Percentiles rank a stretch among this genome's conserved stretches.
phyloP scores from a whole-genome alignment of 2,113 vertebrate genomes.

The Nothocercus julius region DNA sequence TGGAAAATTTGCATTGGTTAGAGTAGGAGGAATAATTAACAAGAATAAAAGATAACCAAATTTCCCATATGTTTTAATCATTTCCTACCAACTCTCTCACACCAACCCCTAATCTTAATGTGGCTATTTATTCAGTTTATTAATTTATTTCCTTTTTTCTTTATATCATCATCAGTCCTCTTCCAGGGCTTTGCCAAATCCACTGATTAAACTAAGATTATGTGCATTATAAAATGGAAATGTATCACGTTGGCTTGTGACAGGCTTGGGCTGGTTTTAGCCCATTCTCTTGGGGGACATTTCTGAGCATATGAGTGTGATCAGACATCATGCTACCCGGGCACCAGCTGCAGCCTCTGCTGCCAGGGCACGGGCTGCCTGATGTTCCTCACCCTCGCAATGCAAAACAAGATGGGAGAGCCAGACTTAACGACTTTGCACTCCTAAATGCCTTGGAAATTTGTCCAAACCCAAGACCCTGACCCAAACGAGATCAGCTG shows the following conservation, averaged over 20 bases:
- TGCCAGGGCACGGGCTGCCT: not conserved
- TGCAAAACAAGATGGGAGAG: not conserved
- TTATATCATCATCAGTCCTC: not conserved
- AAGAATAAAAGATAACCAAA: conserved; percentile 26
- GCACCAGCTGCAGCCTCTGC: not conserved
- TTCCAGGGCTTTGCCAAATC: not conserved
- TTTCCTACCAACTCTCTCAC: conserved; percentile 40
- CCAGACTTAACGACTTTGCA: not conserved
- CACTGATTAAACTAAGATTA: not conserved
- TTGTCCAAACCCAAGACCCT: not conserved
- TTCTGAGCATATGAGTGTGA: not conserved
- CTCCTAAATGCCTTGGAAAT: not conserved
- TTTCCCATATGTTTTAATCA: conserved; percentile 18
- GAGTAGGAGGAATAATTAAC: conserved; percentile 21
- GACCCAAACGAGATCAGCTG: not conserved
- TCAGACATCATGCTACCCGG: not conserved
- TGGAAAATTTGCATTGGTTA: conserved; percentile 32
- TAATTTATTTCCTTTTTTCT: not conserved
- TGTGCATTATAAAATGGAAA: not conserved
- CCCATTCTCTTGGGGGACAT: not conserved
- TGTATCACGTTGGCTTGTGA: not conserved
- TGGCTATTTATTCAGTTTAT: not conserved
- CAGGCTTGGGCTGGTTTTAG: not conserved
- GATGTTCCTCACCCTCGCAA: not conserved
- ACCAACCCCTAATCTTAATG: not conserved